These are phyloP conservation scores for Lomographa bimaculata DNA, from an alignment of 2,888 invertebrate species.

Conservation along the genomic window DNA sequence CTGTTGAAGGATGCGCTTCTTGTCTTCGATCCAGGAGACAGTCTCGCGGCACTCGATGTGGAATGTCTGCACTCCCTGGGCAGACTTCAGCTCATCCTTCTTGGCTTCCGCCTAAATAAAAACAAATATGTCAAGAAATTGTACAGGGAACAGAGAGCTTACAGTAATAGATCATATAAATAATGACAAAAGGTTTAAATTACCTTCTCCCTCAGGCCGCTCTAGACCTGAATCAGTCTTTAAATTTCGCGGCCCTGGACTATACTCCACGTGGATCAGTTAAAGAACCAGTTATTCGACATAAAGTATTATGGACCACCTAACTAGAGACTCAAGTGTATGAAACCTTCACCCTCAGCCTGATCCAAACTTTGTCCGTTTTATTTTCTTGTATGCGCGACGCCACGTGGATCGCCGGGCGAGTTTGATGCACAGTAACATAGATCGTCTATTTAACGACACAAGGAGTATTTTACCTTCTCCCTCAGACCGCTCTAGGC, in stretches of 20 bases:
- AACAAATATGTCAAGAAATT: neutral
- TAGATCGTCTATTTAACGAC: neutral
- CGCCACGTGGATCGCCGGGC: too few species aligned
- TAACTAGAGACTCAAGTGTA: too few species aligned
- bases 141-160: too few species aligned
- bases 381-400: too few species aligned
- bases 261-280: slow-evolving; percentile 98
- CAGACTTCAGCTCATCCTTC: slow-evolving; percentile 96
- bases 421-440: slow-evolving; percentile 2
- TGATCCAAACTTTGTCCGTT: too few species aligned
- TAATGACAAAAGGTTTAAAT: too few species aligned
- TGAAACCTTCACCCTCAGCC: too few species aligned
- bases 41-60: slow-evolving; percentile 99
- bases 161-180: too few species aligned
- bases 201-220: slow-evolving; percentile 93
- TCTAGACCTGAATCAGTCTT: slow-evolving; percentile 93
- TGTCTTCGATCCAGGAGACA: slow-evolving; percentile 99
- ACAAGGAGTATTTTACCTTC: slow-evolving; percentile 72
- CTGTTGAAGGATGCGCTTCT: slow-evolving; percentile 98
- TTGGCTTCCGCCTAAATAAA: slow-evolving; percentile 91
- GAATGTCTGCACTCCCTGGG: slow-evolving; percentile 99
- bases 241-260: slow-evolving; percentile 97
- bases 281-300: slow-evolving; percentile 99
- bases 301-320: too few species aligned
- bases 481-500: slow-evolving; percentile 95